A percentile compares a stretch with the other conserved stretches of the same genome.
These are phyloP conservation scores for Cordylochernes scorpioides DNA, from an alignment of 2,888 invertebrate genomes.

Conservation along the genomic window DNA sequence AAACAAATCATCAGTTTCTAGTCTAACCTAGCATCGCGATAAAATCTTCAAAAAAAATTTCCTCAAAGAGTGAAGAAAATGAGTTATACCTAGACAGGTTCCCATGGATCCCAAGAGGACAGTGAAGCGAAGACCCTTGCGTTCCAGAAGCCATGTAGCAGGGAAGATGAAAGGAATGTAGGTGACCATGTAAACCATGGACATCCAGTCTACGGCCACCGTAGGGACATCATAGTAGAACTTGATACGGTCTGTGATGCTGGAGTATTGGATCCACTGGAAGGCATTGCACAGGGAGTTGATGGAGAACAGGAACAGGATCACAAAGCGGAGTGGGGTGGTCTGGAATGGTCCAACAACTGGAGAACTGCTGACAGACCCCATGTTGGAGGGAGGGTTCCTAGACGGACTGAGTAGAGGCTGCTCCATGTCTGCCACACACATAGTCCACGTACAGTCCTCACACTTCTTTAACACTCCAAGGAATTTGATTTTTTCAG, in stretches of 20 bases:
- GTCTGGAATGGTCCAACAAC: no score
- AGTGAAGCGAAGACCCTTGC: conserved; percentile 32
- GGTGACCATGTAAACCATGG: conserved; percentile 86
- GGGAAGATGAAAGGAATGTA: conserved; percentile 95
- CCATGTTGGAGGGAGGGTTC: no score
- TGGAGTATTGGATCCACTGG: conserved; percentile 93
- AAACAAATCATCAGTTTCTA: no score
- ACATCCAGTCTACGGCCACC: conserved; percentile 69
- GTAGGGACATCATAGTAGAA: conserved; percentile 24
- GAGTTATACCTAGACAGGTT: conserved; percentile 31
- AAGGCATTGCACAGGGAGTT: conserved; percentile 73
- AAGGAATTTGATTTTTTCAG: no score
- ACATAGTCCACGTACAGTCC: no score
- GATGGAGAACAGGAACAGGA: conserved; percentile 55
- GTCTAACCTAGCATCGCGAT: no score
- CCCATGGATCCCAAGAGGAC: conserved; percentile 22
- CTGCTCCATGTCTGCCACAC: no score
- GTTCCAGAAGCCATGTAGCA: conserved; percentile 80
- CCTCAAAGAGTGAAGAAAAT: no score
- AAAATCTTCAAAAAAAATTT: no score
- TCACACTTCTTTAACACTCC: no score
- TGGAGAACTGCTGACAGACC: no score
- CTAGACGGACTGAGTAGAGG: no score
- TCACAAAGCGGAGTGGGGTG: conserved; percentile 54
- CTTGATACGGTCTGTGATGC: conserved; percentile 55